Base-by-base conservation (phyloP, 2,797 vertebrate species). In the Galago senegalensis region DNA sequence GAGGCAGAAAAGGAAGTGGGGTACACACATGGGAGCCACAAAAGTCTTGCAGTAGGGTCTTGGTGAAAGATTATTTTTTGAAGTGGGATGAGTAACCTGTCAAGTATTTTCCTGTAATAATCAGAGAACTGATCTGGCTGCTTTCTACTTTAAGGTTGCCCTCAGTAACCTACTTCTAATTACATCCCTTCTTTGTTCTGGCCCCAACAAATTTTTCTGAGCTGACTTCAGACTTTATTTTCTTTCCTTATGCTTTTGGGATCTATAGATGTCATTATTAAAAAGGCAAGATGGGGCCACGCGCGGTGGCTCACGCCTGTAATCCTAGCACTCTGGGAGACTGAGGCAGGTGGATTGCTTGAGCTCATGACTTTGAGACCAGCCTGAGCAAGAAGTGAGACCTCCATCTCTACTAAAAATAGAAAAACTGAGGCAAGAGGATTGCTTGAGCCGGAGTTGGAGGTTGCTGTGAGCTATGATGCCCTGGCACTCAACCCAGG, bases 131-230 rank as follows among this genome's bases (percentile, higher is more conserved):
- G 27, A 94, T 80, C 72, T 95, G 86, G 23, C 81, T 75, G 25
- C 94, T 96, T 94, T 95, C 43, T 65, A 14, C 65, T 29, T 81
- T 56, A 82, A 84, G 86, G n/a, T 53, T 63, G 31, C 29, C 31
- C 63, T 90, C 37, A 43, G 11, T 95, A 83, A 91, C 69, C n/a
- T 87, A 20, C 67, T 70, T 92, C 79, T 91, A 84, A 7, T 72
- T 93, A 87, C 94, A 81, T 67, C 77, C 79, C 43, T 91, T 96
- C 53, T 92, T 60, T 93, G 40, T 93, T 84, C 60, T 90, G 43
- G 13, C 84, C n/a, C 61, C 81, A 60, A 46, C 49, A 82, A 17
- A 43, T 90, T 92, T 92, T 96, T 65, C 58, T 90, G 89, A n/a
- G 40, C 76, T 95, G 37, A 82, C 73, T 89, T 91, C 31, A 65